These are phyloP conservation scores for Vimba vimba DNA, from an alignment of 2,113 vertebrate species.

Conservation along the genomic window DNA sequence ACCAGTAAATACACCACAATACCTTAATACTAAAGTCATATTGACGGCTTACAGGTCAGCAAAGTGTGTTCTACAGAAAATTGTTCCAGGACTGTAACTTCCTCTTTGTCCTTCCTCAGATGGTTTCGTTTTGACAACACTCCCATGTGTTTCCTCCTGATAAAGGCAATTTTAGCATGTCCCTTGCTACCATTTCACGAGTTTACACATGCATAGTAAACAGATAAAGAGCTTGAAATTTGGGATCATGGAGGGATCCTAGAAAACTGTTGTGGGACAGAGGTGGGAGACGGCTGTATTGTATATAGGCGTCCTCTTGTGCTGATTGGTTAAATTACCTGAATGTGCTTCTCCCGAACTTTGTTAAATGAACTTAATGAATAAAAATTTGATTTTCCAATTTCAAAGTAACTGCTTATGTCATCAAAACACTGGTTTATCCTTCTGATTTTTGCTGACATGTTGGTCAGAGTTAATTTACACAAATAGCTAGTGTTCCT, in stretches of 20 bases:
- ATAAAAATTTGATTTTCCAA: neutral
- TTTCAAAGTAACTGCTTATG: neutral
- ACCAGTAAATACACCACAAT: neutral
- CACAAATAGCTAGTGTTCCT: too few species aligned
- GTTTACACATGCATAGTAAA: too few species aligned
- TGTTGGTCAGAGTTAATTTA: neutral
- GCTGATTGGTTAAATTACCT: too few species aligned
- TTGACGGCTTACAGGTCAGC: neutral
- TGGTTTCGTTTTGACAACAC: neutral
- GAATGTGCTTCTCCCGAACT: too few species aligned
- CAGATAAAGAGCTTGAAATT: too few species aligned
- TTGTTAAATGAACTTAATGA: too few species aligned
- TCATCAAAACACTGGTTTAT: neutral
- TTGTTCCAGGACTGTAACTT: neutral
- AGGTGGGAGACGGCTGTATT: too few species aligned
- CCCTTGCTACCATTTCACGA: neutral
- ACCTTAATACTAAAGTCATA: neutral
- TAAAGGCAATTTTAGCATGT: neutral
- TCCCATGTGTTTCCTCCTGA: neutral
- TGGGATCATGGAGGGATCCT: too few species aligned
- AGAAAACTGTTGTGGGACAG: too few species aligned
- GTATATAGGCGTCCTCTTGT: too few species aligned
- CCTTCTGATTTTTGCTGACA: neutral
- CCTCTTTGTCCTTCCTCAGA: neutral
- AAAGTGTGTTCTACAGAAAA: neutral